These are phyloP conservation scores for Podilymbus podiceps DNA, from an alignment of 2,113 vertebrate species.

Conservation along the genomic window DNA sequence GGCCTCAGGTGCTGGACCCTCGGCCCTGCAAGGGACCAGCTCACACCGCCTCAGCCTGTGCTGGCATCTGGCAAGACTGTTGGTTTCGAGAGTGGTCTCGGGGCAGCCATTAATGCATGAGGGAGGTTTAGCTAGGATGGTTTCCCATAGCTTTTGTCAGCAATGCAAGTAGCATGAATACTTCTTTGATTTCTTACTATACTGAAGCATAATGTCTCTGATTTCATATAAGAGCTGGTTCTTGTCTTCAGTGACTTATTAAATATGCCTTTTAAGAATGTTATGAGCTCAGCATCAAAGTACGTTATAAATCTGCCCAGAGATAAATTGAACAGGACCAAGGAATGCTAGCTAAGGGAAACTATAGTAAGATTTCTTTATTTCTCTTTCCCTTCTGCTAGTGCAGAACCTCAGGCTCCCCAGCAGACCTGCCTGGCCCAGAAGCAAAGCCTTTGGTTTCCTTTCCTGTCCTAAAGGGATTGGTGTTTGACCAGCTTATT, in stretches of 20 bases:
- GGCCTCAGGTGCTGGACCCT: neutral
- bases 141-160: constrained; percentile 5
- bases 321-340: neutral
- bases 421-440: neutral
- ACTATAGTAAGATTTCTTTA: neutral
- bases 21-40: neutral
- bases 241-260: neutral
- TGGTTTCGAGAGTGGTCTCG: neutral
- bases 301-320: neutral
- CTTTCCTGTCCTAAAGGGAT: neutral
- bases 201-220: neutral
- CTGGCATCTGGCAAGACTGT: neutral
- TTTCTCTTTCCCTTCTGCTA: neutral
- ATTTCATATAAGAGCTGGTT: neutral
- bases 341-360: neutral
- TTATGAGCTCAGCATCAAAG: constrained; percentile 5
- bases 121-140: neutral
- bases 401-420: neutral
- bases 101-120: neutral
- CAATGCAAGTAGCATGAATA: neutral
- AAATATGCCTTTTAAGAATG: constrained; percentile 8
- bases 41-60: neutral
- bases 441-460: neutral
- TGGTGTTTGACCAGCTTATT: neutral
- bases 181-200: neutral